Evolutionary conservation across 2,797 vertebrate species (phyloP).

Genomic region (Brachyrhaphis roseni): DNA sequence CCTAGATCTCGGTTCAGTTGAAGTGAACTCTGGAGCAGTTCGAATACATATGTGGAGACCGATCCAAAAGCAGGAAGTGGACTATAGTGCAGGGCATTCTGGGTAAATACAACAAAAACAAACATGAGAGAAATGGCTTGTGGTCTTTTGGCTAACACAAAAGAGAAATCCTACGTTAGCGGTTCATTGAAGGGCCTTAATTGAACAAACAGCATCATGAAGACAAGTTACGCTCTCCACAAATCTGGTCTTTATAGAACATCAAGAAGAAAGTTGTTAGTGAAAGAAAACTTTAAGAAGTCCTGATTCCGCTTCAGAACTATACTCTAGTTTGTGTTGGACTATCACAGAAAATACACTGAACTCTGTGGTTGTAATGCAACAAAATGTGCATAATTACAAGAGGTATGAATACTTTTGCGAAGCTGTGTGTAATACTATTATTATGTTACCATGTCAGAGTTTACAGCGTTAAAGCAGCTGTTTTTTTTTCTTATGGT

Average conservation of each 20-base stretch:
- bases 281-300: neutral
- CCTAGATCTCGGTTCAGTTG: too few species aligned
- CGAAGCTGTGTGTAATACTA: neutral
- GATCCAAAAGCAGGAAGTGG: too few species aligned
- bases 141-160: neutral
- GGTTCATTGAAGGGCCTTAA: neutral
- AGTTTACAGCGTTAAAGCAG: neutral
- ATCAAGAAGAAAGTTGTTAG: neutral
- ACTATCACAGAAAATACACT: neutral
- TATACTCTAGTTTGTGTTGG: neutral
- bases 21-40: too few species aligned
- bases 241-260: neutral
- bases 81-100: too few species aligned
- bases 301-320: neutral
- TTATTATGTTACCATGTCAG: neutral
- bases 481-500: neutral
- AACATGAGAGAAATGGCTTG: neutral
- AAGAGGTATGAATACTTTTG: neutral
- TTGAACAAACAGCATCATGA: neutral
- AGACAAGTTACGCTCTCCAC: neutral
- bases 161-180: neutral
- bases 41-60: too few species aligned
- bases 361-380: neutral
- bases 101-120: neutral
- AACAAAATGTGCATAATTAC: neutral